Evolutionary conservation across 2,797 vertebrate genomes (phyloP).

Genomic region (Poeciliopsis turneri): DNA sequence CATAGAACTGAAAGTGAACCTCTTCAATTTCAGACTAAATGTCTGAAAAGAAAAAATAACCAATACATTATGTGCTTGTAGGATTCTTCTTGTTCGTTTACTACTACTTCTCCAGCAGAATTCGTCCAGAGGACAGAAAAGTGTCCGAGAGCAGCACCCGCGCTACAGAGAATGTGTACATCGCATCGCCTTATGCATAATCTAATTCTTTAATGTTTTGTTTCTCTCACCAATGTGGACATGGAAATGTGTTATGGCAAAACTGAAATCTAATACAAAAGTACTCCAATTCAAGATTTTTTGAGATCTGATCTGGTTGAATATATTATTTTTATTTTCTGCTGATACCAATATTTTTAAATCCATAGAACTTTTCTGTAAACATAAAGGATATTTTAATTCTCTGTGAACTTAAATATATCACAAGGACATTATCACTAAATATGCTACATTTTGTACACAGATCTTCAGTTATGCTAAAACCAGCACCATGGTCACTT

Average conservation of each 20-base stretch:
- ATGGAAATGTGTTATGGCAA: neutral
- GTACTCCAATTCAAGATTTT: too few species aligned
- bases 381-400: neutral
- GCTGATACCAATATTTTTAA: neutral
- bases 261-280: neutral
- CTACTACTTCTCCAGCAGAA: constrained; percentile 51
- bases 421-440: neutral
- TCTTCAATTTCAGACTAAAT: neutral
- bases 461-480: neutral
- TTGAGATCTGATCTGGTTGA: neutral
- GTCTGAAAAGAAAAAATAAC: neutral
- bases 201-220: too few species aligned
- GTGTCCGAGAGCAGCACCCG: neutral
- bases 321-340: neutral
- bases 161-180: neutral
- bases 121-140: accelerated
- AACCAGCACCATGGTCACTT: neutral
- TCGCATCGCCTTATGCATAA: accelerated
- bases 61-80: constrained; percentile 17
- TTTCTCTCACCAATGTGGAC: neutral
- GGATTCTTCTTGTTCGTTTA: constrained; percentile 74
- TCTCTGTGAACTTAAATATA: neutral
- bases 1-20: neutral
- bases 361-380: neutral
- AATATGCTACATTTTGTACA: neutral